These are phyloP conservation scores for Onthophagus taurus DNA, from an alignment of 1,140 invertebrate genomes.

Conservation along the genomic window DNA sequence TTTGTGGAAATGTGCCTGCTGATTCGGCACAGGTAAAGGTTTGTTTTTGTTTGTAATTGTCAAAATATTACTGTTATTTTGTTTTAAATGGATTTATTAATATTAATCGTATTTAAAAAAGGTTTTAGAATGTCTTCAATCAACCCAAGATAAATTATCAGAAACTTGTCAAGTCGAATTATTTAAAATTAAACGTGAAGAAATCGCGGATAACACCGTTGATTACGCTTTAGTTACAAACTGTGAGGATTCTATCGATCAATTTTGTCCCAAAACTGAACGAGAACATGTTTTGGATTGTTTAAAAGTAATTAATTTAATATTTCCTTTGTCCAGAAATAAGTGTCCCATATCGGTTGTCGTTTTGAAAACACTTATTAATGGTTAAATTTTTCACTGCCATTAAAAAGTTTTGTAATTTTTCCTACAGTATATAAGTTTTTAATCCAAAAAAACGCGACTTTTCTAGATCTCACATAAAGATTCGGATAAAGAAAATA, in stretches of 20 bases:
- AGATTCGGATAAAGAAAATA: no score
- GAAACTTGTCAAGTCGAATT: constrained; percentile 65
- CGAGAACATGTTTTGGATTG: constrained; percentile 60
- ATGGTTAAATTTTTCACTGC: no score
- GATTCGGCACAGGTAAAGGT: constrained; percentile 67
- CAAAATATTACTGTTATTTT: not conserved
- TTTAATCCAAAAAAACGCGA: no score
- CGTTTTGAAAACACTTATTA: no score
- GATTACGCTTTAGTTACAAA: constrained; percentile 76
- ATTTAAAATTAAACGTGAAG: constrained; percentile 77
- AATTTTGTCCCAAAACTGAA: constrained; percentile 65
- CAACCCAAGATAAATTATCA: constrained; percentile 54
- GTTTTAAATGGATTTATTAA: constrained; percentile 21
- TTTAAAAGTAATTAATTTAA: constrained; percentile 45
- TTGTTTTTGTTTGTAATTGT: not conserved
- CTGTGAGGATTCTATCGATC: constrained; percentile 76
- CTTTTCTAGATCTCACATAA: no score
- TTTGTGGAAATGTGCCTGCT: constrained; percentile 59
- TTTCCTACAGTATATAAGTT: no score
- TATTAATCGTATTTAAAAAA: no score
- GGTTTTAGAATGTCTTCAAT: constrained; percentile 81
- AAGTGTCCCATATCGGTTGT: not conserved
- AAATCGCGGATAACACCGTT: constrained; percentile 72
- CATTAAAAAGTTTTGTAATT: no score
- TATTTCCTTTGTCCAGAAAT: no score